These are phyloP conservation scores for Spodoptera littoralis DNA, from an alignment of 2,888 invertebrate species.

Conservation along the genomic window DNA sequence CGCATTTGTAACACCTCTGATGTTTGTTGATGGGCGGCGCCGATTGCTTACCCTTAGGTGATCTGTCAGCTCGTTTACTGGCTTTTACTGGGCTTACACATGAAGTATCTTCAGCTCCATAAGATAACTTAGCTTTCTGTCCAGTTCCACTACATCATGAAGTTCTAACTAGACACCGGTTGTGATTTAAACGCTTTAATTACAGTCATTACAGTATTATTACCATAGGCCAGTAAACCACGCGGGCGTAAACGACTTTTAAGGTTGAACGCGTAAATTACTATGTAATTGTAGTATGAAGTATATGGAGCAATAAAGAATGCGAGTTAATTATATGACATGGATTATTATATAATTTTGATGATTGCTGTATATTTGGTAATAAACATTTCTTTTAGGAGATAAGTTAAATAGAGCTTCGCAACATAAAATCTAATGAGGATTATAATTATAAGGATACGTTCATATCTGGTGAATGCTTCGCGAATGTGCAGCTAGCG, in stretches of 20 bases:
- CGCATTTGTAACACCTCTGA: too few species aligned
- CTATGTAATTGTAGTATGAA: slow-evolving; percentile 39
- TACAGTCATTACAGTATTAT: slow-evolving; percentile 52
- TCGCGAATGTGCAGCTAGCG: too few species aligned
- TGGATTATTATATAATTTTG: slow-evolving; percentile 34
- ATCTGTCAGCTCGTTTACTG: too few species aligned
- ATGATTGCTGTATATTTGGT: slow-evolving; percentile 11
- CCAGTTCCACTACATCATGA: not conserved
- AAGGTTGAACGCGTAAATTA: slow-evolving; percentile 43
- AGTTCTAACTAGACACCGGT: slow-evolving; percentile 33
- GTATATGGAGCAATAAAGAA: slow-evolving; percentile 36
- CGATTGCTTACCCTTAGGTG: too few species aligned
- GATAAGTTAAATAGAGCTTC: slow-evolving; percentile 7
- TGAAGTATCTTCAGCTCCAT: not conserved
- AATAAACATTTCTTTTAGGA: slow-evolving; percentile 17
- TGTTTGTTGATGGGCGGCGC: too few species aligned
- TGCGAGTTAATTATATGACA: slow-evolving; percentile 8
- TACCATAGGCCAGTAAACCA: slow-evolving; percentile 44
- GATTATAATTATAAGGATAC: too few species aligned
- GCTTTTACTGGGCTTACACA: too few species aligned
- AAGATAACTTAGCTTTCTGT: slow-evolving; percentile 20
- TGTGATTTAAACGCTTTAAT: slow-evolving; percentile 53
- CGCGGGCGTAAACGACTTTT: slow-evolving; percentile 35
- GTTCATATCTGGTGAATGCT: too few species aligned
- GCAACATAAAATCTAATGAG: too few species aligned